These are phyloP conservation scores for Calephelis perditalis DNA, from an alignment of 2,888 invertebrate genomes.

Conservation along the genomic window DNA sequence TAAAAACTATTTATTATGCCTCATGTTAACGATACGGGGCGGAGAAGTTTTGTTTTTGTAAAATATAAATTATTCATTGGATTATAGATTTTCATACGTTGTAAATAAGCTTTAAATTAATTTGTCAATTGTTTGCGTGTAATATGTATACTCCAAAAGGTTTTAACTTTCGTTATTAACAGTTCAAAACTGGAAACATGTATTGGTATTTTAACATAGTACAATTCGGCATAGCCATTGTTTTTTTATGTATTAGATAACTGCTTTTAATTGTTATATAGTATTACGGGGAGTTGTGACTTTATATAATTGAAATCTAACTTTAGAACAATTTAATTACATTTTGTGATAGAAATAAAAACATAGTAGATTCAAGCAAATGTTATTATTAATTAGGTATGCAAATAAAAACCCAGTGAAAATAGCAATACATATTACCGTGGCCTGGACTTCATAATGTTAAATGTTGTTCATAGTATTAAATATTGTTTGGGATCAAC, in stretches of 20 bases:
- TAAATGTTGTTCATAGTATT: no score
- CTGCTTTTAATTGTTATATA: conserved; percentile 22
- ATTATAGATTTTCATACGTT: conserved; percentile 17
- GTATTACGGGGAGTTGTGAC: conserved; percentile 25
- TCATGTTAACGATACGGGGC: conserved; percentile 23
- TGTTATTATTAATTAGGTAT: no score
- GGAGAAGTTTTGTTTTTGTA: conserved; percentile 27
- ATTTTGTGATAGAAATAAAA: no score
- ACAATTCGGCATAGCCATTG: conserved; percentile 56
- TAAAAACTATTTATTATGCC: conserved; percentile 44
- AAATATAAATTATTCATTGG: conserved; percentile 27
- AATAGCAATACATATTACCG: neutral
- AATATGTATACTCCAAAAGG: conserved; percentile 15
- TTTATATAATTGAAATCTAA: neutral
- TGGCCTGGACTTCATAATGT: no score
- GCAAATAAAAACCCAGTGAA: neutral
- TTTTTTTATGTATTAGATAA: conserved; percentile 33
- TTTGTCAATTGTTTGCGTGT: conserved; percentile 16
- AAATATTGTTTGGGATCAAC: no score
- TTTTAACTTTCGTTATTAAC: conserved; percentile 16
- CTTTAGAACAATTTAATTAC: no score
- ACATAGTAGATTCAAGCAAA: no score
- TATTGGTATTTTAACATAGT: conserved; percentile 42
- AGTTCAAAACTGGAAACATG: conserved; percentile 23
- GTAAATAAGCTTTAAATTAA: conserved; percentile 20